phyloP scores from a whole-genome alignment of 2,113 vertebrate species.

The Condylura cristata region DNA sequence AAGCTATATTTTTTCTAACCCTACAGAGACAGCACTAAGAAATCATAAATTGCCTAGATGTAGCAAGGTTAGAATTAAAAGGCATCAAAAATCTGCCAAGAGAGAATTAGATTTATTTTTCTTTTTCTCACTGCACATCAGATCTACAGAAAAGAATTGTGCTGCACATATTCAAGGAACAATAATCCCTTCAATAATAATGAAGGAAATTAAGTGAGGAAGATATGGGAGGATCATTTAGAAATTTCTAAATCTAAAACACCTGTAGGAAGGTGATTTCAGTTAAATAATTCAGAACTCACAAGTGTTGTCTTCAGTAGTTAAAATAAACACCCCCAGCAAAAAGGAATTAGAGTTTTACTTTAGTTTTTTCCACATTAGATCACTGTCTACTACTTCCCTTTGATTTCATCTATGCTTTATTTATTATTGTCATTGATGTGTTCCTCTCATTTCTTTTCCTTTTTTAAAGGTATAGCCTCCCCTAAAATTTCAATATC shows the following conservation, averaged over 20 bases:
- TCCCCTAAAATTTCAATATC: background rate
- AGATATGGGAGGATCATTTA: background rate
- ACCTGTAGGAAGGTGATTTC: background rate
- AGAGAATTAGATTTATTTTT: constrained; percentile 71
- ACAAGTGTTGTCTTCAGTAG: background rate
- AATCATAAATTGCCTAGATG: constrained; percentile 69
- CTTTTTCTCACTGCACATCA: constrained; percentile 11
- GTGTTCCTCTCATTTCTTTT: background rate
- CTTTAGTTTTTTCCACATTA: background rate
- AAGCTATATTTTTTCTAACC: constrained; percentile 71
- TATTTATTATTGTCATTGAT: background rate
- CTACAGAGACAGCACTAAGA: constrained; percentile 65
- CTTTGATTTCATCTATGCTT: background rate
- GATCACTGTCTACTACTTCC: background rate
- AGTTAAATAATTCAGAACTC: background rate
- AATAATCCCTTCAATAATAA: background rate
- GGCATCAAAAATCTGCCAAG: constrained; percentile 70
- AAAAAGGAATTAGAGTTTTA: background rate
- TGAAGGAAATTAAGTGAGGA: background rate
- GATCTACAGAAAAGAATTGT: constrained; percentile 61
- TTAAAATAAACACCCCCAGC: background rate
- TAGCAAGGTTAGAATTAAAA: constrained; percentile 79
- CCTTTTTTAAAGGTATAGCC: background rate
- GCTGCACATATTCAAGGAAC: background rate
- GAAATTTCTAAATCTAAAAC: background rate